Evolutionary conservation across 2,797 vertebrate genomes (phyloP), one percentile per base, ranked within the genome.

Genomic region (Huso huso): DNA sequence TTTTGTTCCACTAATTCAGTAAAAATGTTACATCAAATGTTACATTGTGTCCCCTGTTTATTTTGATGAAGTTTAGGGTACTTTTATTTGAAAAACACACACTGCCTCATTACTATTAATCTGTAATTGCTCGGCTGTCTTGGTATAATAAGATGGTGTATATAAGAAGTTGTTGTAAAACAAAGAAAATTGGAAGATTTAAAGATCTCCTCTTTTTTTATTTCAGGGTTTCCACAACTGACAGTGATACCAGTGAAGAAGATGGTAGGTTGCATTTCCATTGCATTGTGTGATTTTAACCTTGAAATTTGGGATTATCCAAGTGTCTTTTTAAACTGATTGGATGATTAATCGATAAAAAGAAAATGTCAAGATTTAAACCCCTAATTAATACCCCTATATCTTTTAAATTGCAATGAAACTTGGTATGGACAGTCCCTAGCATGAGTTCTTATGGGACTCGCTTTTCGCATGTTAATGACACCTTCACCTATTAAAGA

Each of bases 221-320:
- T 74, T 75, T 10, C 62, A 90, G 88, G 55, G 81, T 74, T 13
- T 48, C 70, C 57, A 76, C 69, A 67, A 73, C n/a, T 10, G 66
- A n/a, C 75, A 76, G 61, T 62, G 11, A 62, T 7, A 23, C 6
- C 23, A 67, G 62, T 62, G 81, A 83, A 13, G 84, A 86, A 66
- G 72, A 81, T 83, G 88, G 88, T 90, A 82, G 83, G 65, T 64
- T 13, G 64, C 60, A 0, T 49, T 55, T 53, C 18, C 60, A n/a
- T 23, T 10, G 60, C 9, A 8, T 61, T 61, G 60, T 13, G 12
- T 61, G 7, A 4, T 9, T 55, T 10, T 10, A 55, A n/a, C 3
- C 6, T 10, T n/a, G 10, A 10, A 10, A n/a, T 6, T 10, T n/a
- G n/a, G n/a, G 9, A 63, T 63, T 48, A 57, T 60, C 52, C n/a